Evolutionary conservation across 2,113 vertebrate species (phyloP).

Genomic region (Ochotona curzoniae): DNA sequence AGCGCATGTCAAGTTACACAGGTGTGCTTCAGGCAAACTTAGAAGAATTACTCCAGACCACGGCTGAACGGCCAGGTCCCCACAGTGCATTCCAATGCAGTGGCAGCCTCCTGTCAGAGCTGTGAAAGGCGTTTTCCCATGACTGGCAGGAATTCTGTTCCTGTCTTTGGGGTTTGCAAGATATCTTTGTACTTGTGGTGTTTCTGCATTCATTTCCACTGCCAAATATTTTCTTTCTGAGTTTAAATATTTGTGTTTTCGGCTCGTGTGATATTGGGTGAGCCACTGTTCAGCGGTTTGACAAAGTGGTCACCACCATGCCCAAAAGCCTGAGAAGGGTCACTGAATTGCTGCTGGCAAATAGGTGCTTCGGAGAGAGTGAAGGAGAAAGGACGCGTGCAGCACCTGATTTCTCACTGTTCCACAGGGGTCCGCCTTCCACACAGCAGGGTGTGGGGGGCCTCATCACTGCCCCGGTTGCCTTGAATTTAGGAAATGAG

Average conservation of each 20-base stretch:
- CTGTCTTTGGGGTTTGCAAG: not conserved
- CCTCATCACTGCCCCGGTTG: not conserved
- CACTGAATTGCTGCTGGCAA: not conserved
- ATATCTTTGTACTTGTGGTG: not conserved
- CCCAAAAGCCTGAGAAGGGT: conserved; percentile 28
- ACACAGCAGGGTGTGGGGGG: not conserved
- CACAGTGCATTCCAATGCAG: not conserved
- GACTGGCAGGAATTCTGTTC: not conserved
- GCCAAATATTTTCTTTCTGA: not conserved
- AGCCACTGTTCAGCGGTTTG: not conserved
- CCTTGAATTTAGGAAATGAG: not conserved
- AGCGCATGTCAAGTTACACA: not conserved
- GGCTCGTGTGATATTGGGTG: not conserved
- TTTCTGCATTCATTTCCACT: conserved; percentile 30
- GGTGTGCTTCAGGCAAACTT: not conserved
- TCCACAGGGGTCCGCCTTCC: not conserved
- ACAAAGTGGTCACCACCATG: not conserved
- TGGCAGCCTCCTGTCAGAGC: not conserved
- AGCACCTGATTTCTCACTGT: not conserved
- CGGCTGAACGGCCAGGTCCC: not conserved
- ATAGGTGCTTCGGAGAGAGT: not conserved
- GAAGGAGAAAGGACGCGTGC: not conserved
- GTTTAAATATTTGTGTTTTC: not conserved
- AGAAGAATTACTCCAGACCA: not conserved
- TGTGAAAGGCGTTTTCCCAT: not conserved